Base-by-base conservation (phyloP, 1,140 invertebrate genomes). In the Druon quercuslanigerum region DNA sequence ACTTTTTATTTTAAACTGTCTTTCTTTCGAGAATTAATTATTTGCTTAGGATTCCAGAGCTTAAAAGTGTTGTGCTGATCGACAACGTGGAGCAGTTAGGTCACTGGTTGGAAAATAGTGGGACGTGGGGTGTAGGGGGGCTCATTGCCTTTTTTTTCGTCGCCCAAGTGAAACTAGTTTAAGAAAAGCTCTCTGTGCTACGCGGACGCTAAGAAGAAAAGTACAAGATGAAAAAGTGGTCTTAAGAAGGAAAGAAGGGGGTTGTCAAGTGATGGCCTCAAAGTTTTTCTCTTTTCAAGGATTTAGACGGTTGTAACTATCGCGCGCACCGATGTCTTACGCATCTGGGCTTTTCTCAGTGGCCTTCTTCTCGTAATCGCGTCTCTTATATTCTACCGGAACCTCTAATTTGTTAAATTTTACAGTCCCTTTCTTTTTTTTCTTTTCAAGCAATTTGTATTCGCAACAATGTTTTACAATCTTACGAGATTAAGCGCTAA, bases 1-100 rank as follows among this genome's bases (percentile, higher is more conserved):
- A 19, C 19, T n/a, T 75, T 82, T 79, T 71, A 51, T 71, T 84
- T 84, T 74, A 79, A 50, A 72, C 75, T 50, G 73, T 73, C 75
- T 77, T 80, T 79, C 71, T 78, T 73, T 74, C 46, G 77, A 50
- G 74, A 83, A 83, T 83, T 83, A 83, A 82, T 84, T 85, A 81
- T 84, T 79, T 79, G 52, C 5, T 54, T 72, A 72, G 60, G 73
- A 40, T 54, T 71, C 46, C 40, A 40, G 57, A n/a, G 57, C 57
- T 66, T 66, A 66, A 66, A 25, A 66, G 57, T 66, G 57, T 66
- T 66, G 25, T 66, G 57, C 40, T 40, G 57, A 66, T 66, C 40
- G 57, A 66, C 57, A 66, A 66, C 25, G 25, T 13, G 40, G 57
- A 14, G 25, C 25, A 66, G 13, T 40, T 66, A 66, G 57, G 20